These are phyloP conservation scores for Brachionus rotundiformis DNA, from an alignment of 1,140 invertebrate genomes.

Conservation along the genomic window DNA sequence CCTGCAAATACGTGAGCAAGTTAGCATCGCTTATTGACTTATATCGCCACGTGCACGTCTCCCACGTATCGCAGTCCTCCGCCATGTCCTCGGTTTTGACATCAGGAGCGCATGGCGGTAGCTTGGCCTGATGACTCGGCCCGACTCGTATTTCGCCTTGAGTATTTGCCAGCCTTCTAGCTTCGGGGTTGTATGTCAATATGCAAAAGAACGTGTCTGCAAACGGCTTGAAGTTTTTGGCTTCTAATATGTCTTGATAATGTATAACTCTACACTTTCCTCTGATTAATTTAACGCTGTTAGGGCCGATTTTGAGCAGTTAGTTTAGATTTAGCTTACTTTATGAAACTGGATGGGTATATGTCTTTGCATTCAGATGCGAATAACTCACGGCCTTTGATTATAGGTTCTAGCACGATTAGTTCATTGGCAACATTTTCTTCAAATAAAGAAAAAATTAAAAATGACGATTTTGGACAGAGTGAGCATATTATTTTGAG, in stretches of 20 bases:
- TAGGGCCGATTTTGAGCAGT: neutral
- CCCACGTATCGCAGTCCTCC: conserved; percentile 74
- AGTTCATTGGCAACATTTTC: conserved; percentile 44
- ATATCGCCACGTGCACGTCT: conserved; percentile 89
- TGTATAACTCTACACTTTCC: conserved; percentile 67
- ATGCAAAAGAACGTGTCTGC: conserved; percentile 67
- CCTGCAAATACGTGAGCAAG: conserved; percentile 92
- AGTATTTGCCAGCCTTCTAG: conserved; percentile 74
- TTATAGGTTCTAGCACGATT: conserved; percentile 44
- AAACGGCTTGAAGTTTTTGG: conserved; percentile 57
- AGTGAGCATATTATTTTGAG: neutral
- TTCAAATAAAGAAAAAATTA: conserved; percentile 40
- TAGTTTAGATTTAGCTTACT: neutral
- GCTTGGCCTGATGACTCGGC: conserved; percentile 83
- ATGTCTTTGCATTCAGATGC: conserved; percentile 50
- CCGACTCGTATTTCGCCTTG: conserved; percentile 92
- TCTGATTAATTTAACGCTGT: conserved; percentile 53
- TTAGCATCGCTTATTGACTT: conserved; percentile 81
- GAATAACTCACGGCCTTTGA: conserved; percentile 51
- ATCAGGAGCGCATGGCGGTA: conserved; percentile 77
- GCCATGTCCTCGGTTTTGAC: conserved; percentile 70
- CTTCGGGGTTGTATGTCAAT: conserved; percentile 69
- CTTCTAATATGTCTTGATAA: conserved; percentile 64
- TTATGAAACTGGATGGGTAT: conserved; percentile 37
- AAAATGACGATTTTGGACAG: conserved; percentile 42